These are phyloP conservation scores for Oryzias curvinotus DNA, from an alignment of 2,113 vertebrate genomes.

Conservation along the genomic window DNA sequence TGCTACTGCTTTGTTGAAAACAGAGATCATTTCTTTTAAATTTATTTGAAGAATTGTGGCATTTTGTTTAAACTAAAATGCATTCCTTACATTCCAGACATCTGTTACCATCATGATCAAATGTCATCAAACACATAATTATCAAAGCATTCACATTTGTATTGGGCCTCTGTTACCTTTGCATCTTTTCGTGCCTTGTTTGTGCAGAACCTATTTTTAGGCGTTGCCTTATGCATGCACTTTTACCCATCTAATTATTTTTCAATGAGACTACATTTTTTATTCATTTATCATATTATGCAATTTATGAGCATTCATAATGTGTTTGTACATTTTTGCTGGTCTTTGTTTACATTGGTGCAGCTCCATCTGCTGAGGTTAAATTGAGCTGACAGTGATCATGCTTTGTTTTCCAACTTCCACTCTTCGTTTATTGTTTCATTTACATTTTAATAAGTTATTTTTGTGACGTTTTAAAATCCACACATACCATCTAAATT, in stretches of 20 bases:
- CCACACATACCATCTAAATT: no score
- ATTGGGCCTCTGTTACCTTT: background rate
- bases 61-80: no score
- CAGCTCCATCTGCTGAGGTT: conserved; percentile 37
- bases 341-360: conserved; percentile 19
- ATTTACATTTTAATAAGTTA: conserved; percentile 56
- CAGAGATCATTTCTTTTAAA: no score
- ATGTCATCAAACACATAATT: background rate
- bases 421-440: conserved; percentile 52
- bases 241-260: no score
- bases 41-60: background rate
- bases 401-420: conserved; percentile 48
- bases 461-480: conserved; percentile 4
- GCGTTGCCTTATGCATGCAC: background rate
- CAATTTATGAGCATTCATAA: background rate
- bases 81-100: background rate
- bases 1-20: no score
- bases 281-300: background rate
- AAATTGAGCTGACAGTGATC: conserved; percentile 64
- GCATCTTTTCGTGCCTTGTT: background rate
- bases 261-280: background rate
- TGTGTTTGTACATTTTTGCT: background rate
- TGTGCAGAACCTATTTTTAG: background rate
- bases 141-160: background rate
- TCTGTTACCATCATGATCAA: conserved; percentile 1